phyloP scores from a whole-genome alignment of 2,113 vertebrate species.

The Crypturellus undulatus region DNA sequence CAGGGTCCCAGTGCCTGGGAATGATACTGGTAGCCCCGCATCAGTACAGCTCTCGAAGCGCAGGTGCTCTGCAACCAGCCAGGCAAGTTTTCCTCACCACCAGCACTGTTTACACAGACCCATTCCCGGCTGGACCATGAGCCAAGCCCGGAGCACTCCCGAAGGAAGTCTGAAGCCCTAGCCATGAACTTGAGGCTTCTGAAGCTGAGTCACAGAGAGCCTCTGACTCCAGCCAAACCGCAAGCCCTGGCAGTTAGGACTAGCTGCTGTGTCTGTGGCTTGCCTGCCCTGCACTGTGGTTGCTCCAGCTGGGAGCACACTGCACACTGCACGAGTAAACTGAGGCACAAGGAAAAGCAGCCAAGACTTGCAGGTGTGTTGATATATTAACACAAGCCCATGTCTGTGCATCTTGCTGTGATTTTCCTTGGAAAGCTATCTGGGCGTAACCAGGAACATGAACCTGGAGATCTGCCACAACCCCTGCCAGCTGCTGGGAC shows the following conservation, averaged over 20 bases:
- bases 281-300: background rate
- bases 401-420: fast-evolving
- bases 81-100: background rate
- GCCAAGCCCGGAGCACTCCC: background rate
- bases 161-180: background rate
- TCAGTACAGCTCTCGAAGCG: background rate
- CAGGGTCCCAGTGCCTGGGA: fast-evolving
- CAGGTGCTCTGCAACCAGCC: background rate
- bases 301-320: background rate
- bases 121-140: background rate
- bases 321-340: background rate
- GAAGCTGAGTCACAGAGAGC: constrained; percentile 35
- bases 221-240: constrained; percentile 32
- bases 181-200: background rate
- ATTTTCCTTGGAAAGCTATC: background rate
- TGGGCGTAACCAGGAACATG: background rate
- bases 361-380: background rate
- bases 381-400: background rate
- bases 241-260: background rate
- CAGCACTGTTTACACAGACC: background rate
- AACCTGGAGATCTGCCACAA: background rate
- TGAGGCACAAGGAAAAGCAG: background rate
- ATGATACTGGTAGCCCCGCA: fast-evolving
- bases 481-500: background rate
- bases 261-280: background rate